Percentiles rank a stretch among this genome's conserved stretches.
phyloP scores from a whole-genome alignment of 2,797 vertebrate genomes.

The Tarsius wallacei region DNA sequence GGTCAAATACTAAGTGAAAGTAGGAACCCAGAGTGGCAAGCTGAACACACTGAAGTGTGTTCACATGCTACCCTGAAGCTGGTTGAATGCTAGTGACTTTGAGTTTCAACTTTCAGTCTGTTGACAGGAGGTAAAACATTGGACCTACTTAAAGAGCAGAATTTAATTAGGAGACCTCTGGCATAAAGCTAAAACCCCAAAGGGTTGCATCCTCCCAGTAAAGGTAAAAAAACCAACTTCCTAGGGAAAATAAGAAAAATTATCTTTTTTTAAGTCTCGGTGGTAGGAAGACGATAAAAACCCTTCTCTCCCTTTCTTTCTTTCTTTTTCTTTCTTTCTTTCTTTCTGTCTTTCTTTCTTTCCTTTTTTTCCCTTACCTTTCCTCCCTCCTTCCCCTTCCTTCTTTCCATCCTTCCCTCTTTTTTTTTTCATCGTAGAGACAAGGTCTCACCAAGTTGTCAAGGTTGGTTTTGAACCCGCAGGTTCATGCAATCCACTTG shows the following conservation, averaged over 20 bases:
- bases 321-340: too few species aligned
- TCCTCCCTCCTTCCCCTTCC: too few species aligned
- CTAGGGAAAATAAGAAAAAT: not conserved
- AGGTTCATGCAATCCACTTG: too few species aligned
- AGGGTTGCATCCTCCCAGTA: not conserved
- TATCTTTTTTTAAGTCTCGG: not conserved
- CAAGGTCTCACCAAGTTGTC: too few species aligned
- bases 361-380: too few species aligned
- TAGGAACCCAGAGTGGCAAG: not conserved
- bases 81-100: not conserved
- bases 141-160: not conserved
- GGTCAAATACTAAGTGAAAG: not conserved
- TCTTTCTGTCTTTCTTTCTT: too few species aligned
- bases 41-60: not conserved
- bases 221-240: not conserved
- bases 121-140: constrained; percentile 3
- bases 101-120: constrained; percentile 5
- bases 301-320: too few species aligned
- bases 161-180: not conserved
- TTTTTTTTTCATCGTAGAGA: too few species aligned
- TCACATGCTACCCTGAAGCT: not conserved
- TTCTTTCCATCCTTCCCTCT: too few species aligned
- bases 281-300: not conserved
- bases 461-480: too few species aligned
- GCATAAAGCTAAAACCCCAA: constrained; percentile 4